phyloP scores from a whole-genome alignment of 1,140 invertebrate genomes.

The Bombus waltoni region DNA sequence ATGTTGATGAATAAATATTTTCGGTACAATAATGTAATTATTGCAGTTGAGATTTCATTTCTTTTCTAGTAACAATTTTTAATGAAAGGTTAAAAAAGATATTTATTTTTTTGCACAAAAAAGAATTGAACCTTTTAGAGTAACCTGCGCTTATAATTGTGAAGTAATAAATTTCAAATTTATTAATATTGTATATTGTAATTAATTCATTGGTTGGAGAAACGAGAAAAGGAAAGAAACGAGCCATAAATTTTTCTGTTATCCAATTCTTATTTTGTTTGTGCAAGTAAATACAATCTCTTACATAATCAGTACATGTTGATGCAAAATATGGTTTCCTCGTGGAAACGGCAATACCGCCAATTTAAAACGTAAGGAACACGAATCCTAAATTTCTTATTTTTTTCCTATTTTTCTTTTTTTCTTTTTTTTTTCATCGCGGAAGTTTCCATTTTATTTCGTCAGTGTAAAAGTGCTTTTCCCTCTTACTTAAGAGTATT shows the following conservation, averaged over 20 bases:
- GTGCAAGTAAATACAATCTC: conserved; percentile 55
- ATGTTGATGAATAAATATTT: conserved; percentile 4
- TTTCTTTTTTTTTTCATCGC: background rate
- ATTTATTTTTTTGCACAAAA: background rate
- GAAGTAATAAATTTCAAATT: background rate
- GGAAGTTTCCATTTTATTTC: background rate
- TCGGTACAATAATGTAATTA: background rate
- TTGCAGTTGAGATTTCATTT: background rate
- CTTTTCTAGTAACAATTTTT: background rate
- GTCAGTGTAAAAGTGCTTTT: conserved; percentile 32
- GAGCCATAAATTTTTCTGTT: background rate
- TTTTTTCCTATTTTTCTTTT: background rate
- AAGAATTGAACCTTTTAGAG: background rate
- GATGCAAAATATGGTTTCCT: conserved; percentile 46
- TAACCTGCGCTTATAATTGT: background rate
- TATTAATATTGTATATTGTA: background rate
- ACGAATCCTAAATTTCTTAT: conserved; percentile 7
- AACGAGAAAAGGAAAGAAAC: background rate
- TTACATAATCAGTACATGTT: conserved; percentile 52
- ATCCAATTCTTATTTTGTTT: conserved; percentile 49
- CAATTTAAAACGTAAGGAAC: conserved; percentile 36
- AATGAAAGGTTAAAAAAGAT: background rate
- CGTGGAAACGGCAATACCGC: conserved; percentile 23
- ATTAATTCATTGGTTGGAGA: background rate
- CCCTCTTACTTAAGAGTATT: conserved; percentile 27